A percentile compares a stretch with the other conserved stretches of the same genome.
Conservation (phyloP, 2,113 vertebrate genomes). For the Bettongia penicillata region DNA sequence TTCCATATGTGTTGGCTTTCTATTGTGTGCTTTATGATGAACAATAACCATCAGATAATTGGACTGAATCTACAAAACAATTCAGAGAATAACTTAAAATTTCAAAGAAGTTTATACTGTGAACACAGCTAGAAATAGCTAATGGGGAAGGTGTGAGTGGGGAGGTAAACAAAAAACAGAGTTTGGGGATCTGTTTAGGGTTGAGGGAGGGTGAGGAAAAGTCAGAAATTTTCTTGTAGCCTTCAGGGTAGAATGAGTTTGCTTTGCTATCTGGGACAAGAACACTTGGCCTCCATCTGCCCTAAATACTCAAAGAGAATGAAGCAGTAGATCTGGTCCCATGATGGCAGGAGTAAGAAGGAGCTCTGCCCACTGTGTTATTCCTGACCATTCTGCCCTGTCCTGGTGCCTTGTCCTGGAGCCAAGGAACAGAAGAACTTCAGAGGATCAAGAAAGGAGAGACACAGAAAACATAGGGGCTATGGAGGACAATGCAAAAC, state of each 20-base stretch:
- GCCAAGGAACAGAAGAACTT: neutral
- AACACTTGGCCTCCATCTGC: neutral
- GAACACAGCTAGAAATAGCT: neutral
- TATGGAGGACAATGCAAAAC: neutral
- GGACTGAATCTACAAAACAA: slow-evolving; percentile 9
- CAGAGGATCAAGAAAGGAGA: neutral
- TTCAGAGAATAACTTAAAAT: neutral
- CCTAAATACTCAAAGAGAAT: neutral
- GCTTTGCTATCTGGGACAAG: neutral
- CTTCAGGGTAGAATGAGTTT: neutral
- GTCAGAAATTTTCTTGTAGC: neutral
- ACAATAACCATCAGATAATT: neutral
- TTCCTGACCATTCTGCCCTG: neutral
- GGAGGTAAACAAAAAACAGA: neutral
- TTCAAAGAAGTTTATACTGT: neutral
- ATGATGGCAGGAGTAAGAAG: neutral
- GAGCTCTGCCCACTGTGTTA: neutral
- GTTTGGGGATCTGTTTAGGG: neutral
- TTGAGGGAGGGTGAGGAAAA: neutral
- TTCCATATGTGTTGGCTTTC: neutral
- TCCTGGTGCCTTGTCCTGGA: neutral
- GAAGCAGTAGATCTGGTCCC: neutral
- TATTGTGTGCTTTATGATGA: neutral
- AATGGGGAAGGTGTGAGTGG: neutral
- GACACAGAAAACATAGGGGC: neutral